Percentiles rank a stretch among this genome's conserved stretches.
Evolutionary conservation across 2,797 vertebrate genomes (phyloP).

Genomic region (Euphonia xanthogaster): DNA sequence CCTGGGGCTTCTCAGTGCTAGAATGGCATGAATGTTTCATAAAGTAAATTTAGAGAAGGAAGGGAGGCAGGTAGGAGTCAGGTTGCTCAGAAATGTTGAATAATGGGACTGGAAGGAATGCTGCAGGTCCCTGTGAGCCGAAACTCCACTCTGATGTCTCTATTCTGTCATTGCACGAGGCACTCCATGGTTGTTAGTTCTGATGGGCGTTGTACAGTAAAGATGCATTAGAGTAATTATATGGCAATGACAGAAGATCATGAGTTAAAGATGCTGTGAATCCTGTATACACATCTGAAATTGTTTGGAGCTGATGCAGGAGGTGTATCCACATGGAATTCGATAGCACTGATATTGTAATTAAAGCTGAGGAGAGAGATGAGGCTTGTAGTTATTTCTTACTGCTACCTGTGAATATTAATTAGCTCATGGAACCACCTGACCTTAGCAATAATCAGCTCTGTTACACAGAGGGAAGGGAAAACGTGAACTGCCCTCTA

Average conservation of each 20-base stretch:
- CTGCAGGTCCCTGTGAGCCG: background rate
- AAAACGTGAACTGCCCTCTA: background rate
- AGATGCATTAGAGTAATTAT: slow-evolving; percentile 67
- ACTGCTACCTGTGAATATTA: slow-evolving; percentile 58
- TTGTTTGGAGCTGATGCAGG: slow-evolving; percentile 42
- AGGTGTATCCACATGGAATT: slow-evolving; percentile 50
- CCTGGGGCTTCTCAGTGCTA: background rate
- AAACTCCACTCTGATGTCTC: slow-evolving; percentile 15
- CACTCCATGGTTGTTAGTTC: background rate
- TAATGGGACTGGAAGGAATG: background rate
- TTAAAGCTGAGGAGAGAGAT: slow-evolving; percentile 61
- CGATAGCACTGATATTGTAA: slow-evolving; percentile 54
- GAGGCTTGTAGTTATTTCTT: slow-evolving; percentile 36
- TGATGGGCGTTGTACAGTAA: background rate
- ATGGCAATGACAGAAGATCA: slow-evolving; percentile 66
- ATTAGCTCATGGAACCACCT: slow-evolving; percentile 51
- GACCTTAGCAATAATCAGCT: slow-evolving; percentile 50
- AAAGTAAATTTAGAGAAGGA: background rate
- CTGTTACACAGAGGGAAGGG: background rate
- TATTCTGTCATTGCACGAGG: background rate
- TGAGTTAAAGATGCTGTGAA: slow-evolving; percentile 51
- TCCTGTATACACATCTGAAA: slow-evolving; percentile 43
- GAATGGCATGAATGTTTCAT: background rate
- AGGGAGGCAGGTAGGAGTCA: background rate
- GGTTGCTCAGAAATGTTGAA: background rate